Base-by-base conservation (phyloP, 2,797 vertebrate genomes). In the Gobio occitaniae region DNA sequence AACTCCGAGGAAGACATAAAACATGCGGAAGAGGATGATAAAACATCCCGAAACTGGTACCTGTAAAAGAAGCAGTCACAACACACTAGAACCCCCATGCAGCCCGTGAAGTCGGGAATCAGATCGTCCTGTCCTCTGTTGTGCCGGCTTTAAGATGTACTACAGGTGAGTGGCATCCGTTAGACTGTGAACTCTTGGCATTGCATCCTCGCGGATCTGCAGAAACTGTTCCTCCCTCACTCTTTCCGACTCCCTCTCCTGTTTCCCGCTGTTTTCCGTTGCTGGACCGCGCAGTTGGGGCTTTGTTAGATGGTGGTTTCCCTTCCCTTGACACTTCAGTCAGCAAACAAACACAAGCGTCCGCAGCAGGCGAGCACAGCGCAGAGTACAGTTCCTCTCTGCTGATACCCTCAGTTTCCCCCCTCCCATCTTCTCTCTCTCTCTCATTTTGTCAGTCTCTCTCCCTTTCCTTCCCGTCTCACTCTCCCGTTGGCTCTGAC, bases 11-110 rank as follows among this genome's bases (percentile, higher is more conserved):
- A 54, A 54, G 17, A 59, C 75, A 13, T 38, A 36, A 36, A 38
- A 32, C 47, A 68, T n/a, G 19, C 50, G 17, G 32, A 70, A 44
- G 17, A 61, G 12, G 77, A 59, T 44, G 80, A 69, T 48, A 69
- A 61, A 72, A 56, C n/a, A 47, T 54, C 59, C 47, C 79, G 66
- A 78, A 82, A 68, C 38, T 47, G 38, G 50, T 96, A 96, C 96
- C 95, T 95, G 94, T 96, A 96, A 94, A 96, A 96, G 96, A 96
- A 95, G 94, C 96, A 96, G 93, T 96, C 94, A 87, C 95, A 96
- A 93, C 96, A 96, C 89, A 96, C 95, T 87, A 96, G 93, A 86
- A 96, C 95, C 92, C 95, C 96, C 96, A 96, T 96, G 91, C 91
- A 90, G 95, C 69, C 88, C 54, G 81, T 54, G 78, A 86, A 74